Conservation (phyloP, 2,113 vertebrate species). For the Serilophus lunatus region DNA sequence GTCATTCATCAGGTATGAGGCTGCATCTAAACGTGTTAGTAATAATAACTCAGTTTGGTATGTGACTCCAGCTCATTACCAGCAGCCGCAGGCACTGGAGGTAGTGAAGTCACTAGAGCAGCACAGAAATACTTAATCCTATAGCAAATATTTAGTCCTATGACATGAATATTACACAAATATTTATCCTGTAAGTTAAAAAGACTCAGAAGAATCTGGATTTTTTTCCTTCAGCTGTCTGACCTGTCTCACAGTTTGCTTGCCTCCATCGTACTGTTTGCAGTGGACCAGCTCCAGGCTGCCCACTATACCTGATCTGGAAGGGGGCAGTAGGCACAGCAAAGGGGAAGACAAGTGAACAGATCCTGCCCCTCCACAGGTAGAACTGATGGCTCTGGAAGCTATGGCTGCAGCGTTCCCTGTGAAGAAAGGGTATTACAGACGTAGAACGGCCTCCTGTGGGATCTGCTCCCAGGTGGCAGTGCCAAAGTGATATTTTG, state of each 20-base stretch:
- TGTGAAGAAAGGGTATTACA: neutral
- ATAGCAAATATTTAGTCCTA: constrained; percentile 43
- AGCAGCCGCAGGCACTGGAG: neutral
- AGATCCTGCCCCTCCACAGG: neutral
- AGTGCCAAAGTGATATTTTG: neutral
- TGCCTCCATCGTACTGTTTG: fast-evolving
- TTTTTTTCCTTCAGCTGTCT: neutral
- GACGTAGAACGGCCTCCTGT: fast-evolving
- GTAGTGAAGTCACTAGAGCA: constrained; percentile 4
- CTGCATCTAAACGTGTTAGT: constrained; percentile 27
- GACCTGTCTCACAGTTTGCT: neutral
- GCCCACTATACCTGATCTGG: neutral
- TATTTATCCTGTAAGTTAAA: neutral
- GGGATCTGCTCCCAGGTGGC: neutral
- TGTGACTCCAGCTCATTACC: constrained; percentile 44
- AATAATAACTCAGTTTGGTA: constrained; percentile 44
- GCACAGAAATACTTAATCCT: constrained; percentile 29
- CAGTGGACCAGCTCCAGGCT: neutral
- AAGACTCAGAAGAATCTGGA: neutral
- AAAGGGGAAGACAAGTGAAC: fast-evolving
- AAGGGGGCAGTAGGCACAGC: fast-evolving
- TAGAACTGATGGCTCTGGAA: fast-evolving
- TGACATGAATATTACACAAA: constrained; percentile 14
- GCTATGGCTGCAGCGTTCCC: neutral
- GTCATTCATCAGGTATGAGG: constrained; percentile 58